phyloP scores from a whole-genome alignment of 2,797 vertebrate genomes.

The Crocodylus rhombifer region DNA sequence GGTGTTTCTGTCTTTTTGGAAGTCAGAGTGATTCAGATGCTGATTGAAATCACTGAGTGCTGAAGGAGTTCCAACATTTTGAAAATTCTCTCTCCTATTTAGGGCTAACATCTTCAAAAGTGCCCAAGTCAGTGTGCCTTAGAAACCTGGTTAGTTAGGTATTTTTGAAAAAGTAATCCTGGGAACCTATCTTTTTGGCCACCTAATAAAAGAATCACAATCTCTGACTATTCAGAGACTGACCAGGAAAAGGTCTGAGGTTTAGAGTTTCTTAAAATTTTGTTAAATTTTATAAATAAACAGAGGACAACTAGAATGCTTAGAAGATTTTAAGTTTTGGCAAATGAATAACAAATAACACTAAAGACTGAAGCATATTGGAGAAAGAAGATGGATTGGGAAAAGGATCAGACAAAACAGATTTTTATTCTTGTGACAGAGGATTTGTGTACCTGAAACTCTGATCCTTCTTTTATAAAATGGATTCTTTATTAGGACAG shows the following conservation, averaged over 20 bases:
- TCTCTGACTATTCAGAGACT: not conserved
- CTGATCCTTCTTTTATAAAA: not conserved
- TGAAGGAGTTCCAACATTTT: not conserved
- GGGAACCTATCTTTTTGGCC: not conserved
- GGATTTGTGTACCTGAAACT: not conserved
- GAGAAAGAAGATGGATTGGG: not conserved
- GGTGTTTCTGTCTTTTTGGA: not conserved
- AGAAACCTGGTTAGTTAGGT: conserved; percentile 19
- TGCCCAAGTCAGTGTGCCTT: conserved; percentile 7
- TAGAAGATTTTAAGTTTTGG: not conserved
- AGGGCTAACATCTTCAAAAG: conserved; percentile 20
- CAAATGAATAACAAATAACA: not conserved
- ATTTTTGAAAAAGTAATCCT: conserved; percentile 1
- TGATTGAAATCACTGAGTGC: not conserved
- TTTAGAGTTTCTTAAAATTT: fast-evolving
- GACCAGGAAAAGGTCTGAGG: not conserved
- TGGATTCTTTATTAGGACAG: not conserved
- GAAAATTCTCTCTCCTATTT: not conserved
- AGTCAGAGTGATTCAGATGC: not conserved
- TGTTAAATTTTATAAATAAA: not conserved
- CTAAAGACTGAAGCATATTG: fast-evolving
- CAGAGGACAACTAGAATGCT: not conserved
- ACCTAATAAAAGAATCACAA: conserved; percentile 5
- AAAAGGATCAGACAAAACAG: not conserved
- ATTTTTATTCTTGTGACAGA: conserved; percentile 13